A percentile compares a stretch with the other conserved stretches of the same genome.
Conservation (phyloP, 2,888 invertebrate genomes). For the Tipula helvola region DNA sequence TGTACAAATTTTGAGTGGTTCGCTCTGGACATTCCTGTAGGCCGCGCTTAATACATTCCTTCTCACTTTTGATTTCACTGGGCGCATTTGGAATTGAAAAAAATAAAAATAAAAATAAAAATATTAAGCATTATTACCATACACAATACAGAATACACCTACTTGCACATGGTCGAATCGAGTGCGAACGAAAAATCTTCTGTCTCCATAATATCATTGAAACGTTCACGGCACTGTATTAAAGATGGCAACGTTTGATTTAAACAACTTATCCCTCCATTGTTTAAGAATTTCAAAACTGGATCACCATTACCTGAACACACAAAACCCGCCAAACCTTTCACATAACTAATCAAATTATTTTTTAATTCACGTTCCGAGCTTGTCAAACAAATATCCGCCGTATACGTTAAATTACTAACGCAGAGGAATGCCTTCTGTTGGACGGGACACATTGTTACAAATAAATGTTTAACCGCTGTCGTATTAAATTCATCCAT, state of each 20-base stretch:
- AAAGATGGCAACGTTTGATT: neutral
- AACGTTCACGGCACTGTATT: neutral
- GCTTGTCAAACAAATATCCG: neutral
- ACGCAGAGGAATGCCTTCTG: neutral
- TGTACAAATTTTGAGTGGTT: neutral
- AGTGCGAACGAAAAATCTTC: neutral
- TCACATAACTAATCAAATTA: neutral
- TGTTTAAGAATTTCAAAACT: neutral
- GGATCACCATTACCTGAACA: neutral
- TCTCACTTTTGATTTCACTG: neutral
- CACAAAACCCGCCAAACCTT: neutral
- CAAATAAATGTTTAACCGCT: neutral
- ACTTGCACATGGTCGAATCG: neutral
- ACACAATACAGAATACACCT: too few species aligned
- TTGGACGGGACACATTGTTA: neutral
- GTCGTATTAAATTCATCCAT: neutral
- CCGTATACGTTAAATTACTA: neutral
- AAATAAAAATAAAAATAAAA: neutral
- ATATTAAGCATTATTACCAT: neutral
- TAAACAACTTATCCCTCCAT: neutral
- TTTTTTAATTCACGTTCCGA: neutral
- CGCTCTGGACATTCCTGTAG: neutral
- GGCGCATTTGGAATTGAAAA: neutral
- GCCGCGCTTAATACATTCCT: neutral
- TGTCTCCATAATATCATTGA: neutral